Base-by-base conservation (phyloP, 2,888 invertebrate species). In the Acronicta psi region DNA sequence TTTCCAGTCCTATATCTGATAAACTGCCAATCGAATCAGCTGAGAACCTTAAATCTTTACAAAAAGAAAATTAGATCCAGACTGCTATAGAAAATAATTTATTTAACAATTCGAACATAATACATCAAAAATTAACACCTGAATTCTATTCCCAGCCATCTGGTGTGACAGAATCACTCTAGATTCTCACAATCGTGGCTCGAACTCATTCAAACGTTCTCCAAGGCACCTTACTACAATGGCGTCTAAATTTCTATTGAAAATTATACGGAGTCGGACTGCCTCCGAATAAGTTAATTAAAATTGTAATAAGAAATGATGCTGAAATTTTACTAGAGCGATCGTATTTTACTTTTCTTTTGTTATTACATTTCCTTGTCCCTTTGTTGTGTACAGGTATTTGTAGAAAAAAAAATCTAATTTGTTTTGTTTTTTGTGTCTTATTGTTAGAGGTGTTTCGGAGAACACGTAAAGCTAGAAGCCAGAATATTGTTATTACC, bases 291-390 rank as follows among this genome's bases (percentile, higher is more conserved):
- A 79, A 79, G 75, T 77, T 80, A 81, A 82, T 82, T 82, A 81
- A 82, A 80, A 71, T 70, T 73, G 65, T 72, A 78, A 78, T 79
- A 80, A 76, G 73, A 73, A 75, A 72, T 77, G 69, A 73, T 68
- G 69, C 67, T 60, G 52, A 52, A 73, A 72, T 72, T 64, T 56
- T 14, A 50, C 54, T 23, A 49, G 58, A 51, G 36, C 51, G 49
- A 59, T 63, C 60, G 16, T 57, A 57, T 67, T 70, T 70, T 55
- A 44, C 20, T 31, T 53, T 43, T 17, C 40, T 56, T 64, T 55
- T 61, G 44, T 61, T 55, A 73, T 62, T 65, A 37, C 16, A 54
- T 61, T 62, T 47, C 13, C 47, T 57, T 38, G 4, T 41, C 1
- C 34, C 41, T 43, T 70, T 31, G 31, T 31, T 31, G 43, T 66